Base-by-base conservation (phyloP, 1,140 invertebrate genomes). In the Drosophila kikkawai region DNA sequence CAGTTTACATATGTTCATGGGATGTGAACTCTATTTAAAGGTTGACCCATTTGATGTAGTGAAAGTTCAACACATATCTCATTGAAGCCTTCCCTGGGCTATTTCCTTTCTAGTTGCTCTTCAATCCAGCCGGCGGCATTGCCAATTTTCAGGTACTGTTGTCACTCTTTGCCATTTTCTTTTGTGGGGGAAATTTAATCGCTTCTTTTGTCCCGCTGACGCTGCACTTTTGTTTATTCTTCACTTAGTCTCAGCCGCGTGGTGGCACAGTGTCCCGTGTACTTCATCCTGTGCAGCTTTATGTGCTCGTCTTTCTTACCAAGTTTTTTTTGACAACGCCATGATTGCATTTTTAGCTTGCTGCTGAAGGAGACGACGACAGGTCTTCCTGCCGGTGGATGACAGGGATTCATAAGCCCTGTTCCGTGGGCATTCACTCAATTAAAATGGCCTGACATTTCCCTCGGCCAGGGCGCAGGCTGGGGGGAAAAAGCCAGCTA, bases 401-500 rank as follows among this genome's bases (percentile, higher is more conserved):
- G 59, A 58, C 60, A 56, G 39, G 67, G 45, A 53, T 57, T 63
- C 64, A 58, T 53, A 59, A 75, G 70, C 48, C 64, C 44, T 60
- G 34, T 68, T 50, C 44, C 26, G 51, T 69, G 70, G 75, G 78
- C 50, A 81, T 48, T 66, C 55, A 45, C 45, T 64, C 61, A 73
- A 50, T 71, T 71, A 69, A 66, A 71, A 70, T 57, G 19, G 50
- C 68, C 39, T 45, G 63, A 70, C 63, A 67, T 5, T 39, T 11
- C 12, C 15, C 61, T 11, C 0, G 17, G 22, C 26, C 29, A 44
- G 59, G 37, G 36, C 29, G 4, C 50, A 48, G 61, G 48, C 39
- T 11, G 51, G 37, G 56, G 41, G 44, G 53, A 11, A 5, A 47
- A 76, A 88, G 84, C 80, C 65, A 84, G 77, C 75, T 90, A 88